Evolutionary conservation across 2,797 vertebrate genomes (phyloP).

Genomic region (Ptychadena robeensis): DNA sequence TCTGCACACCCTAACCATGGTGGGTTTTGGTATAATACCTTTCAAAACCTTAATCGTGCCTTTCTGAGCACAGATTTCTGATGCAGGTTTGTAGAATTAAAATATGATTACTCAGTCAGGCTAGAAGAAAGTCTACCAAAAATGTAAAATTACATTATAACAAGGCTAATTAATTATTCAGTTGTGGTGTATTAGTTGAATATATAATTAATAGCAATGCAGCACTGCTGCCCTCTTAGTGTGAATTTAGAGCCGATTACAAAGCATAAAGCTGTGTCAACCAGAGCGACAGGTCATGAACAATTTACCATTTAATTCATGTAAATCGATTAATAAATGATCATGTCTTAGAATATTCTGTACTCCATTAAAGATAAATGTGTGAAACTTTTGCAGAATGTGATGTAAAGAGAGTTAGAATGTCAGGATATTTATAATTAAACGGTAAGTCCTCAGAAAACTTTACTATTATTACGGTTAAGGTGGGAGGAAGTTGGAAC

Average conservation of each 20-base stretch:
- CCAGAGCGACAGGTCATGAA: not conserved
- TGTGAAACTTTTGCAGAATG: not conserved
- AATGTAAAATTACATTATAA: not conserved
- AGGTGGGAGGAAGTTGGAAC: too few species aligned
- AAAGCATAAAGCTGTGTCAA: not conserved
- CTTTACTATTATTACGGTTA: too few species aligned
- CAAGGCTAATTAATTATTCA: not conserved
- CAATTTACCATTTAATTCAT: slow-evolving; percentile 1
- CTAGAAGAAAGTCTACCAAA: not conserved
- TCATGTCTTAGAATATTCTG: not conserved
- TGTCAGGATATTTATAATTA: too few species aligned
- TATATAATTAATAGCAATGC: not conserved
- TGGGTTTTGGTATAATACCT: too few species aligned
- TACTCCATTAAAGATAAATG: not conserved
- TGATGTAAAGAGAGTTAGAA: not conserved
- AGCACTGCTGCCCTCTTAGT: not conserved
- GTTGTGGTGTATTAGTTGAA: not conserved
- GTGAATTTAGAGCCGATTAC: not conserved
- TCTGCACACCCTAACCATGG: too few species aligned
- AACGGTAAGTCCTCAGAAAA: too few species aligned
- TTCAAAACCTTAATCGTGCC: too few species aligned
- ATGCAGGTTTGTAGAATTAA: not conserved
- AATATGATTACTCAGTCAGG: too few species aligned
- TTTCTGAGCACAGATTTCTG: not conserved
- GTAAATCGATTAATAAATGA: slow-evolving; percentile 3